Evolutionary conservation across 2,113 vertebrate species (phyloP), one percentile per base, ranked within the genome.

Genomic region (Pedetes capensis): DNA sequence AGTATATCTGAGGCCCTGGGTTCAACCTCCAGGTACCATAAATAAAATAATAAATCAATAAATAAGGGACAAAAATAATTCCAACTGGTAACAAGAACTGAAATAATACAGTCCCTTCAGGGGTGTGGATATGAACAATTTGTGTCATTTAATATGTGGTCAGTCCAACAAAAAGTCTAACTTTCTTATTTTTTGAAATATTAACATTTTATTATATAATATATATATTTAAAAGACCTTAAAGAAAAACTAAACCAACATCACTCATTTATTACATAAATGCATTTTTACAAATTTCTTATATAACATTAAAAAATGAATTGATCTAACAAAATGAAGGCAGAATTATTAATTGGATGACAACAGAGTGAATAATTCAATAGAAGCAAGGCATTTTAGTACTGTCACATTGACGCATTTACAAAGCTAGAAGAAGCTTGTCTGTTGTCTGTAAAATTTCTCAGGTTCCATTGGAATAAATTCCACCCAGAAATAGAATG

Each of bases 301-400:
- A n/a, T 17, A 64, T 61, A 57, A 89, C 86, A 89, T 59, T n/a
- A n/a, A 91, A 89, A 96, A 96, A 87, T 53, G 8, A 84, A 84
- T 20, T 84, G 13, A 49, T 83, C 32, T 84, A 76, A 89, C 32
- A 81, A 79, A 92, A 81, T 87, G 37, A 95, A 89, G 47, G 71
- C 8, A 89, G 64, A 78, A 71, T 94, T 96, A 71, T 83, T 85
- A 94, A 95, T 57, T 85, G 53, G 42, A 87, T 96, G 71, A 88
- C 59, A 78, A 72, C 22, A 82, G 42, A 49, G 81, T 85, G 91
- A 96, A 95, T 96, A 95, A 96, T 95, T 97, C 59, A 93, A 42
- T 10, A 87, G 75, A 76, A 80, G n/a, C n/a, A 39, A 63, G 47
- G 53, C 59, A 59, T 91, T 92, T 97, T 75, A 64, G 47, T 69